Base-by-base conservation (phyloP, 2,888 invertebrate species). In the Abscondita cerata region DNA sequence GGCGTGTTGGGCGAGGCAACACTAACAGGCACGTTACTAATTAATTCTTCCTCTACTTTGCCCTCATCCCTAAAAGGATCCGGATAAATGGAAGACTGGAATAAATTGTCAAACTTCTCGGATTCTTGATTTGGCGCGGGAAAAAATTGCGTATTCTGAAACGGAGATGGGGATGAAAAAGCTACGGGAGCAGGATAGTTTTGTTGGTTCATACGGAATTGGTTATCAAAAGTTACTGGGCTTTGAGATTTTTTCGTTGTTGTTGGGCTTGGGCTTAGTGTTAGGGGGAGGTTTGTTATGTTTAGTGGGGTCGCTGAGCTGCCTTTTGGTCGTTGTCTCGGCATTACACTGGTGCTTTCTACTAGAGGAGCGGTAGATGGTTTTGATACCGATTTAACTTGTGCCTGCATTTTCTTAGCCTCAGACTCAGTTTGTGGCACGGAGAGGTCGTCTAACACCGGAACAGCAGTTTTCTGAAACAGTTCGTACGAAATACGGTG, bases 321-420 rank as follows among this genome's bases (percentile, higher is more conserved):
- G 31, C 88, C 90, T 77, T 93, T 93, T 8, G 94, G 94, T 69
- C 94, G 83, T 76, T 93, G 92, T 52, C 93, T 82, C 1, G 93
- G 93, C 52, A 90, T 90, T 18, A 94, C 92, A 68, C 91, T 91
- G 1, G 94, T 94, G 55, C 90, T 89, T 75, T 90, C 89, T 6
- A 87, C 83, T 2, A 83, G 69, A 1, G 83, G 78, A 9, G 81
- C 75, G 2, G 83, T 76, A 11, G 82, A 78, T 44, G 76, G 72
- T 59, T 72, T 76, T 16, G 69, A 67, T 8, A 73, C 66, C 8
- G 67, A 57, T 69, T 82, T 80, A 56, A 76, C 73, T 47, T 74
- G 72, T 12, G 83, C 78, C 50, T 84, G 81, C 12, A 85, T 81
- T 65, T 87, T 84, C 73, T 88, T 88, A 36, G 84, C 81, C 72